Evolutionary conservation across 2,797 vertebrate genomes (phyloP).

Genomic region (Odontamblyopus lacepedii): DNA sequence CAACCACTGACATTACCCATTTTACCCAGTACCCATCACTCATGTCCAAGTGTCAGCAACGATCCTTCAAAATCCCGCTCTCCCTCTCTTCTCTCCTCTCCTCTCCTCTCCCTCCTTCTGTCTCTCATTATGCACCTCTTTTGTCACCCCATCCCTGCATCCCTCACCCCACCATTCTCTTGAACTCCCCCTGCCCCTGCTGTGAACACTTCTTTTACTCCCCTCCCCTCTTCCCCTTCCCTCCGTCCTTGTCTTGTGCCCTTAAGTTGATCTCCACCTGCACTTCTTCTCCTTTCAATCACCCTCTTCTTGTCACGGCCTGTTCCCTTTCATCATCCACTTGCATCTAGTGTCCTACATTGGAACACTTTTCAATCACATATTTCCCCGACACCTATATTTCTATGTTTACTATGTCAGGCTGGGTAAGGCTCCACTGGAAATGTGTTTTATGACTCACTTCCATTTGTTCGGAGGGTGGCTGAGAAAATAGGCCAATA

Average conservation of each 20-base stretch:
- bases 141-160: conserved; percentile 29
- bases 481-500: background rate
- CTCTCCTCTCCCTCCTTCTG: conserved; percentile 24
- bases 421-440: background rate
- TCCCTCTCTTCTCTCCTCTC: background rate
- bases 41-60: conserved; percentile 26
- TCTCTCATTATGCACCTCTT: conserved; percentile 37
- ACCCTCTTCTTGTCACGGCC: background rate
- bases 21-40: conserved; percentile 14
- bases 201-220: conserved; percentile 1
- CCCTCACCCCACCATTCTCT: conserved; percentile 24
- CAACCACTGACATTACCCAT: background rate
- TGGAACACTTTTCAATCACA: background rate
- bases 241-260: conserved; percentile 2
- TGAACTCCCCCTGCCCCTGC: conserved; percentile 20
- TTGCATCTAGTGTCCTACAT: conserved; percentile 12
- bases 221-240: background rate
- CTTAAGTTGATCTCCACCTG: conserved; percentile 11
- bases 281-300: background rate
- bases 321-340: conserved; percentile 5
- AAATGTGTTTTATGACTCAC: conserved; percentile 3
- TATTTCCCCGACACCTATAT: background rate
- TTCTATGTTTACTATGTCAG: background rate
- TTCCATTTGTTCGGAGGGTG: background rate
- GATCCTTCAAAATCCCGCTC: conserved; percentile 13